Percentiles rank a stretch among this genome's conserved stretches.
These are phyloP conservation scores for Apocheima hispidaria DNA, from an alignment of 2,888 invertebrate genomes.

Conservation along the genomic window DNA sequence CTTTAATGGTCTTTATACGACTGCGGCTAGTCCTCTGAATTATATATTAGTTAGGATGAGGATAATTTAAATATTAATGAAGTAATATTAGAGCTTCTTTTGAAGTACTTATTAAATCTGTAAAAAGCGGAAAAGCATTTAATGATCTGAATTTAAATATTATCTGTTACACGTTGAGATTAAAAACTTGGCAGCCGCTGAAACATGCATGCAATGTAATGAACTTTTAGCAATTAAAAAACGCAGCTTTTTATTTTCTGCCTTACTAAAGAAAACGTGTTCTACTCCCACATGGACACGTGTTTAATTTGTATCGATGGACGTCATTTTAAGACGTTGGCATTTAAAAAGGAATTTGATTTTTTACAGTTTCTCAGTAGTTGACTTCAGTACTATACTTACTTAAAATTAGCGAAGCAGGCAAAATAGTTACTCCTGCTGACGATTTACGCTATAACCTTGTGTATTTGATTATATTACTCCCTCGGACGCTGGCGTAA, in stretches of 20 bases:
- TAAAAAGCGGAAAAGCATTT: no score
- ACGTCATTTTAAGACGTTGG: constrained; percentile 16
- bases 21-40: no score
- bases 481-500: constrained; percentile 52
- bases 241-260: constrained; percentile 28
- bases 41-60: no score
- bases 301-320: constrained; percentile 25
- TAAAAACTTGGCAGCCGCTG: constrained; percentile 20
- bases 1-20: no score
- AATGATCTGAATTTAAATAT: neutral
- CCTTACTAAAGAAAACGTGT: constrained; percentile 13
- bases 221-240: constrained; percentile 12
- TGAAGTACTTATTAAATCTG: neutral
- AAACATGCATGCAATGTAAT: constrained; percentile 24
- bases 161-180: constrained; percentile 1
- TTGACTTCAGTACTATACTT: neutral
- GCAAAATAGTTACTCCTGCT: no score
- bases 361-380: neutral
- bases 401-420: neutral
- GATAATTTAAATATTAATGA: no score
- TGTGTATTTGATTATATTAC: constrained; percentile 59
- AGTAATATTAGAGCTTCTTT: neutral
- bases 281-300: constrained; percentile 22
- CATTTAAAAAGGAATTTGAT: neutral
- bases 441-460: constrained; percentile 64